Evolutionary conservation across 2,888 invertebrate species (phyloP), one percentile per base, ranked within the genome.

Genomic region (Zygogramma bicolorata): DNA sequence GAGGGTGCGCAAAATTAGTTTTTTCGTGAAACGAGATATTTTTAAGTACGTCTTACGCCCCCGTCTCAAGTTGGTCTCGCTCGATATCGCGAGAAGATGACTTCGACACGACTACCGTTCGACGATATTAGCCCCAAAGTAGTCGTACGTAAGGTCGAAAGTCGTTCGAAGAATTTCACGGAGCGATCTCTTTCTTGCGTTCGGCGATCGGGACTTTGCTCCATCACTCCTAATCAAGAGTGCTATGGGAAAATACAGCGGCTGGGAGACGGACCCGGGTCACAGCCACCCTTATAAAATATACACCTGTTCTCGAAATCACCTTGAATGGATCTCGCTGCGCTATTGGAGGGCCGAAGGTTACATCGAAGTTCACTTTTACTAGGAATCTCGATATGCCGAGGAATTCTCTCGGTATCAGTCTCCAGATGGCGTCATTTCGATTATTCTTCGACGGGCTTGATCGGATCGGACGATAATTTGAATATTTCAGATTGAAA

Each of bases 1-100:
- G 82, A 82, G 84, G 83, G 83, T 83, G 83, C 83, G 78, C 83
- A 83, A 84, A 82, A 81, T 79, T 81, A 79, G 82, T 84, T 83
- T 83, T 82, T 81, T 78, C 74, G 77, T 82, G 84, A 85, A 84
- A 84, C 74, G 83, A 80, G 84, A 85, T 84, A 84, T 85, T 84
- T 85, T 84, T 81, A 81, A 80, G 79, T 70, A 71, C 42, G 68
- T 73, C 77, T 46, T 46, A 67, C 75, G 75, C 77, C 77, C 78
- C 70, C 73, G 63, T 53, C 65, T 63, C 63, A 27, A 61, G 57
- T 67, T 62, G 58, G 42, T 29, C 27, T 3, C 6, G 53, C 4
- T 53, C 13, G n/a, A 53, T 4, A 3, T 27, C 1, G 3, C n/a
- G 0, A 0, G n/a, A 53, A n/a, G 10, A 22, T 27, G 8, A 3